These are phyloP conservation scores for Platalea minor DNA, from an alignment of 2,797 vertebrate genomes.

Conservation along the genomic window DNA sequence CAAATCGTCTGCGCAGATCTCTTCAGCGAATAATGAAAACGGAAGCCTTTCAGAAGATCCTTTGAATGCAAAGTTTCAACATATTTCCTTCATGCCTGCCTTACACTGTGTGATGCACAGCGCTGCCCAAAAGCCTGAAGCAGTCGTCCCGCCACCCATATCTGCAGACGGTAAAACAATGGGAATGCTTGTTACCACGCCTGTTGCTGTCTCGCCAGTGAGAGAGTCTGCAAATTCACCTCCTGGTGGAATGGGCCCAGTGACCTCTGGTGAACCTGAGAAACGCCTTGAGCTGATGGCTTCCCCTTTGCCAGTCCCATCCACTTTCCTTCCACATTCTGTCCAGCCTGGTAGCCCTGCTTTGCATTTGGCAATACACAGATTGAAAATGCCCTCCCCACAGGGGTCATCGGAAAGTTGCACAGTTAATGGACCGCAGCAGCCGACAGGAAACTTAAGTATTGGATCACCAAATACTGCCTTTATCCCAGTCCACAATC, in stretches of 20 bases:
- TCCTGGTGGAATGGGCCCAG: constrained; percentile 68
- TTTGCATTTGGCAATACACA: constrained; percentile 82
- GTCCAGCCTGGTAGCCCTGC: constrained; percentile 72
- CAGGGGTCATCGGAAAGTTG: constrained; percentile 74
- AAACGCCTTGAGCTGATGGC: constrained; percentile 78
- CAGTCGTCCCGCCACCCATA: constrained; percentile 68
- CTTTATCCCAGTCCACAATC: constrained; percentile 79
- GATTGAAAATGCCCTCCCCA: constrained; percentile 80
- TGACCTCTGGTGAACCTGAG: constrained; percentile 78
- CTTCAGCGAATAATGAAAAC: constrained; percentile 64
- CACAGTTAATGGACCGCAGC: constrained; percentile 73
- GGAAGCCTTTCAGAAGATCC: constrained; percentile 70
- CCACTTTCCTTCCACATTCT: constrained; percentile 77
- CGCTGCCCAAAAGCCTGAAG: constrained; percentile 75
- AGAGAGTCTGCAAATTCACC: constrained; percentile 69
- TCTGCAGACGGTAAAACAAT: constrained; percentile 80
- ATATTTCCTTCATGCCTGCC: constrained; percentile 81
- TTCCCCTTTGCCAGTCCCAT: constrained; percentile 72
- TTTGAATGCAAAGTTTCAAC: constrained; percentile 74
- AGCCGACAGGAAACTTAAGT: constrained; percentile 75
- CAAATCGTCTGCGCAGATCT: constrained; percentile 69
- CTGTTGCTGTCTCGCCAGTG: constrained; percentile 69
- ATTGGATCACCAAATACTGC: constrained; percentile 80
- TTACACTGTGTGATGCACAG: constrained; percentile 84
- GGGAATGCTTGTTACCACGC: constrained; percentile 78